Conservation (phyloP, 2,113 vertebrate species). For the Myrmecobius fasciatus region DNA sequence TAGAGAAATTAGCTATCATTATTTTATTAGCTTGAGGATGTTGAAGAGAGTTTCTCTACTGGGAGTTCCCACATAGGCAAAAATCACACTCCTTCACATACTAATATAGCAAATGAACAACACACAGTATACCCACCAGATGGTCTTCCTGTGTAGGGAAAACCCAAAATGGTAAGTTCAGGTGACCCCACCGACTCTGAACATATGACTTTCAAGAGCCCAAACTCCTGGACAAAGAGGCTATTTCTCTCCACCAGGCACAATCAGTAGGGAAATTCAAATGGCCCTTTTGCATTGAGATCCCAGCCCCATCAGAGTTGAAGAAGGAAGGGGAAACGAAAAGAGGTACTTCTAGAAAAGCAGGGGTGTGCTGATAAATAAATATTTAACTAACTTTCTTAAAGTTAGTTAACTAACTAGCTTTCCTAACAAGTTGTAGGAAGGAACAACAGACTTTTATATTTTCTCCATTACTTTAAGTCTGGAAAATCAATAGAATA, state of each 20-base stretch:
- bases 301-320: neutral
- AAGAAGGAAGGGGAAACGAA: neutral
- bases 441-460: neutral
- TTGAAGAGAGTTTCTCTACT: neutral
- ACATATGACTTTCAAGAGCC: neutral
- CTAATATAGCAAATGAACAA: neutral
- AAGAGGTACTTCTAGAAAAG: neutral
- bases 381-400: neutral
- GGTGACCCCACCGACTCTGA: neutral
- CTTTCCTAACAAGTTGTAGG: neutral
- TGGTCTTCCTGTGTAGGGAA: neutral
- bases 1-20: neutral
- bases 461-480: neutral
- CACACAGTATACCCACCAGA: neutral
- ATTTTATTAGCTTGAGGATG: neutral
- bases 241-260: neutral
- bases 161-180: neutral
- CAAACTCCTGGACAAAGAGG: neutral
- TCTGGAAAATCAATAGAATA: neutral
- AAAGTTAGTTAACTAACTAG: neutral
- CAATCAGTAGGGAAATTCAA: neutral
- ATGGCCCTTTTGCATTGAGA: neutral
- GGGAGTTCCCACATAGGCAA: neutral
- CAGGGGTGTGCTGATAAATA: neutral
- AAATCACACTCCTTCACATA: neutral